Base-by-base conservation (phyloP, 2,797 vertebrate genomes). In the Malurus splendens region DNA sequence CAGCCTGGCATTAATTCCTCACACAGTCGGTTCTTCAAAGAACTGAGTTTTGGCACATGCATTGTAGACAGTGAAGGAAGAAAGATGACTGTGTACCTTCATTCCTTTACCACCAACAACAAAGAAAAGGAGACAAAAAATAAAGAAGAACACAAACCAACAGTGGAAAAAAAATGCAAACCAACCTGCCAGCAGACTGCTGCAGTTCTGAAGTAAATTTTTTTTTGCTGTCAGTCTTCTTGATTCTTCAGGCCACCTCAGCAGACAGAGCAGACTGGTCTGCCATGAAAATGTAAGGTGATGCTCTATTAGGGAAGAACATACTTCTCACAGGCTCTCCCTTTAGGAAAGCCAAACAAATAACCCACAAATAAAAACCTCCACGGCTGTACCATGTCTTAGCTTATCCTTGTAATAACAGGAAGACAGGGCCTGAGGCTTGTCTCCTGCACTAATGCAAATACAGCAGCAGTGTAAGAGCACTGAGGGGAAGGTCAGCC, bases 281-380 rank as follows among this genome's bases (percentile, higher is more conserved):
- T 82, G 75, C 33, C 42, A 10, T 54, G 64, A 76, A 92, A 90
- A 78, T 33, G 39, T 73, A 74, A 87, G 75, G 65, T 23, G 72
- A 67, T 70, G 75, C 54, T 65, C 70, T 83, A 8, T 50, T 44
- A 87, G 32, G 24, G 62, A 79, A 80, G 47, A 74, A 74, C 78
- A 65, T 38, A 47, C 41, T 87, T 62, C 62, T 85, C 44, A 74
- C 22, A 65, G 48, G 30, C 32, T 82, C 55, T 78, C 64, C 79
- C 68, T 92, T 91, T 7, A 10, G 70, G 48, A 85, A 91, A 85
- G 79, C 61, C 76, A 90, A 78, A 77, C 70, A 91, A 94, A 88
- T 60, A 90, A 82, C 48, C 36, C 17, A 62, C 73, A 86, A 52
- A 86, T 70, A 91, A 91, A 79, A 85, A 13, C n/a, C 32, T 78